Evolutionary conservation across 2,113 vertebrate genomes (phyloP).

Genomic region (Mohoua ochrocephala): DNA sequence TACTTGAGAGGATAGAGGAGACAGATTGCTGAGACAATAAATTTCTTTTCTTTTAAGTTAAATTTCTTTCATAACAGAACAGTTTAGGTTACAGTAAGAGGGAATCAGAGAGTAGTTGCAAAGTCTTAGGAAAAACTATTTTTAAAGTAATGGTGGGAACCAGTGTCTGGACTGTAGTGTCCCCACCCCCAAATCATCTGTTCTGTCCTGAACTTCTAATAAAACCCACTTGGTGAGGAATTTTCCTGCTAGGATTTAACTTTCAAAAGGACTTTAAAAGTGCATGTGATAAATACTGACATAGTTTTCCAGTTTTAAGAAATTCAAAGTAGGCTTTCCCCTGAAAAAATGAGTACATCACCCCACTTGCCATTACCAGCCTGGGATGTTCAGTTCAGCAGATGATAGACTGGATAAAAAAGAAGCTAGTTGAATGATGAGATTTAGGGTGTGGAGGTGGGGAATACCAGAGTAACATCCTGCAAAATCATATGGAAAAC

Average conservation of each 20-base stretch:
- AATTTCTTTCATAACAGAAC: constrained; percentile 18
- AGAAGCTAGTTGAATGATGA: background rate
- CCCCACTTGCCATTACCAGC: background rate
- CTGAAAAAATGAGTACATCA: background rate
- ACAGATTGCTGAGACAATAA: background rate
- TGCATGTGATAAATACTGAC: background rate
- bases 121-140: constrained; percentile 36
- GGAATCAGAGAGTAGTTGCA: background rate
- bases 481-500: background rate
- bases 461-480: background rate
- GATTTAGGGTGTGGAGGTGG: background rate
- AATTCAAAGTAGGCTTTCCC: background rate
- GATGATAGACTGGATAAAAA: background rate
- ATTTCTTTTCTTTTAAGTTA: background rate
- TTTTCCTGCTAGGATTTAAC: background rate
- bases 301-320: background rate
- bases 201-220: constrained; percentile 29
- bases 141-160: constrained; percentile 26
- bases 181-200: constrained; percentile 19
- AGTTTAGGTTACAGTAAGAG: background rate
- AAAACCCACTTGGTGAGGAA: background rate
- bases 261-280: background rate
- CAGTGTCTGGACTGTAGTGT: background rate
- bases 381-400: background rate
- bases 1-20: background rate